Base-by-base conservation (phyloP, 2,113 vertebrate genomes). In the Apus apus region DNA sequence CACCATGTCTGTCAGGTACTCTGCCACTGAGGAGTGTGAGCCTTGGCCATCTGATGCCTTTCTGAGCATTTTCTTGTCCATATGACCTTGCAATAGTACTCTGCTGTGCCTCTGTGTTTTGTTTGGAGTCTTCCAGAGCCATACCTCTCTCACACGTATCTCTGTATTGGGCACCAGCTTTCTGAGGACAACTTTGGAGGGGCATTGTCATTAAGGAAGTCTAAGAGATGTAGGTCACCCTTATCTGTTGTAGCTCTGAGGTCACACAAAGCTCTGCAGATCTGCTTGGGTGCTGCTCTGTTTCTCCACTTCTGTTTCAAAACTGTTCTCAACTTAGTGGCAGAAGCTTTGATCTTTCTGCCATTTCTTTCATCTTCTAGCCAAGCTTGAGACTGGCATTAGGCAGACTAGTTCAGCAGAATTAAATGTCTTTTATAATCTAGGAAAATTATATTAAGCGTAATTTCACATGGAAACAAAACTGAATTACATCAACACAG, bases 391-490 rank as follows among this genome's bases (percentile, higher is more conserved):
- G 43, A 18, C 34, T 57, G 68, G 6, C 6, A 2, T 79, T 83
- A 56, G 32, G 20, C 64, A 60, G 79, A 64, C 13, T 54, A 25
- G 27, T 71, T 65, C 92, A 78, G 89, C 72, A 72, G 53, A 87
- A 93, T 67, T 77, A 92, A 61, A 85, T 30, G 32, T 72, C 34
- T 91, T 56, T 93, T 50, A 38, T 85, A 77, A 81, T 58, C 18
- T 57, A 53, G 26, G 32, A 38, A 93, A 90, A 96, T 94, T 43
- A 38, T 15, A 73, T 91, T 67, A 90, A 20, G 29, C 19, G 13
- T 18, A 50, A 79, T 73, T 90, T 85, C 23, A 27, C 70, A 50
- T 87, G 82, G 88, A 95, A 87, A 81, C 65, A 64, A 75, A 94
- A 79, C 38, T 65, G 58, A 94, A 74, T 95, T 61, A 84, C 27